These are phyloP conservation scores for Oreohelix idahoensis DNA, from an alignment of 1,140 invertebrate species.

Conservation along the genomic window DNA sequence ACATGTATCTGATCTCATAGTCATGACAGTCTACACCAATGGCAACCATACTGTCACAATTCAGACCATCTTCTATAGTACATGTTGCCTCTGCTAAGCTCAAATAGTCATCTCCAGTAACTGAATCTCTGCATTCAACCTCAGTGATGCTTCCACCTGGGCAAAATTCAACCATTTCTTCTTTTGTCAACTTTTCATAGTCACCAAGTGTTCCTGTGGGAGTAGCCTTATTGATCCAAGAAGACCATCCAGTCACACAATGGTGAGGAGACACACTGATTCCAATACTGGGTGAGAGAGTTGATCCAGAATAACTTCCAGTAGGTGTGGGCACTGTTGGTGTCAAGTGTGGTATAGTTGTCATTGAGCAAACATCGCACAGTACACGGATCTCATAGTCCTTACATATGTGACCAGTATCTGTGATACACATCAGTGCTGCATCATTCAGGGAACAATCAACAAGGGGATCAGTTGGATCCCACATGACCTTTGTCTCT, in stretches of 20 bases:
- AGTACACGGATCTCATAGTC: constrained; percentile 84
- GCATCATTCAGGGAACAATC: constrained; percentile 80
- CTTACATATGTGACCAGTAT: constrained; percentile 59
- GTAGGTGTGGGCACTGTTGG: constrained; percentile 14
- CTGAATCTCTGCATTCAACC: constrained; percentile 53
- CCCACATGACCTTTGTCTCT: constrained; percentile 4
- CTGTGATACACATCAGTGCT: constrained; percentile 79
- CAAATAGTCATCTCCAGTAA: constrained; percentile 47
- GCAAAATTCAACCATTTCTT: constrained; percentile 50
- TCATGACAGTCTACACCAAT: constrained; percentile 62
- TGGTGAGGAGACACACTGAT: neutral
- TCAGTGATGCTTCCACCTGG: constrained; percentile 49
- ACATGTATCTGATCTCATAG: constrained; percentile 72
- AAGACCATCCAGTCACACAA: constrained; percentile 45
- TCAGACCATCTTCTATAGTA: constrained; percentile 47
- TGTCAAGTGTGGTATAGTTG: constrained; percentile 20
- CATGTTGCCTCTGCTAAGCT: constrained; percentile 54
- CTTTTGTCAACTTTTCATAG: constrained; percentile 46
- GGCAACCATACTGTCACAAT: constrained; percentile 57
- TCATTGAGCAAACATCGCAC: constrained; percentile 71
- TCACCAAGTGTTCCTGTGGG: constrained; percentile 48
- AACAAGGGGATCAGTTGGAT: constrained; percentile 74
- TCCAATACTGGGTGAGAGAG: too few species aligned
- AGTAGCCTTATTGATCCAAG: constrained; percentile 52
- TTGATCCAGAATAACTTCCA: neutral